These are phyloP conservation scores for Morone saxatilis DNA, from an alignment of 2,113 vertebrate species.

Conservation along the genomic window DNA sequence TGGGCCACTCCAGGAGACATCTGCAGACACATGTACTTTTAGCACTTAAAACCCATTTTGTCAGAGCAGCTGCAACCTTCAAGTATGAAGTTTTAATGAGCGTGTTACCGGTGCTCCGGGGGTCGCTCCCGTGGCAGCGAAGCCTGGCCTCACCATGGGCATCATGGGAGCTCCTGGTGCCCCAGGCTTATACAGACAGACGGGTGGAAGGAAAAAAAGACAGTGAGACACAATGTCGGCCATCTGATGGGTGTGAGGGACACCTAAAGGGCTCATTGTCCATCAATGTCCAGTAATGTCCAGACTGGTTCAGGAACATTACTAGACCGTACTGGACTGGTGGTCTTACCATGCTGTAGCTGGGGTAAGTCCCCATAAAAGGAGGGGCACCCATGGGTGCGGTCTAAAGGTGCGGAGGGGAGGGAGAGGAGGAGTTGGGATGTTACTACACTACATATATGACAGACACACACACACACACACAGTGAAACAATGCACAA, in stretches of 20 bases:
- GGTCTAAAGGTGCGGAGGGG: constrained; percentile 77
- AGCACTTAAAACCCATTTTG: neutral
- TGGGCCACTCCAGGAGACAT: constrained; percentile 88
- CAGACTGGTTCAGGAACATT: constrained; percentile 53
- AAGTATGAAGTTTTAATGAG: neutral
- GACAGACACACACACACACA: constrained; percentile 59
- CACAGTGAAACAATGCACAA: constrained; percentile 51
- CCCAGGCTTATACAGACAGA: constrained; percentile 84
- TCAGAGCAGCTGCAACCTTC: neutral
- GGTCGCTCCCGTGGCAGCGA: constrained; percentile 84
- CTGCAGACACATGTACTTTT: constrained; percentile 67
- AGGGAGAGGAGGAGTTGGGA: constrained; percentile 75
- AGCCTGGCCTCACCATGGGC: constrained; percentile 95
- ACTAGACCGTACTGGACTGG: constrained; percentile 60
- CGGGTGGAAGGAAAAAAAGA: constrained; percentile 42
- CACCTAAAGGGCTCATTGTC: constrained; percentile 63
- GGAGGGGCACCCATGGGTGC: constrained; percentile 82
- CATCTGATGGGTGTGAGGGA: constrained; percentile 33
- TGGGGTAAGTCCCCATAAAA: constrained; percentile 87
- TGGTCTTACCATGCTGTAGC: constrained; percentile 92
- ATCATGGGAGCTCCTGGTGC: constrained; percentile 91
- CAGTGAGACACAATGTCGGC: constrained; percentile 49
- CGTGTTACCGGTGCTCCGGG: constrained; percentile 86
- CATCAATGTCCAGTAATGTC: constrained; percentile 70
- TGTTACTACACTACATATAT: constrained; percentile 76